A percentile compares a stretch with the other conserved stretches of the same genome.
Conservation (phyloP, 2,888 invertebrate species). For the Brachyptera putata region DNA sequence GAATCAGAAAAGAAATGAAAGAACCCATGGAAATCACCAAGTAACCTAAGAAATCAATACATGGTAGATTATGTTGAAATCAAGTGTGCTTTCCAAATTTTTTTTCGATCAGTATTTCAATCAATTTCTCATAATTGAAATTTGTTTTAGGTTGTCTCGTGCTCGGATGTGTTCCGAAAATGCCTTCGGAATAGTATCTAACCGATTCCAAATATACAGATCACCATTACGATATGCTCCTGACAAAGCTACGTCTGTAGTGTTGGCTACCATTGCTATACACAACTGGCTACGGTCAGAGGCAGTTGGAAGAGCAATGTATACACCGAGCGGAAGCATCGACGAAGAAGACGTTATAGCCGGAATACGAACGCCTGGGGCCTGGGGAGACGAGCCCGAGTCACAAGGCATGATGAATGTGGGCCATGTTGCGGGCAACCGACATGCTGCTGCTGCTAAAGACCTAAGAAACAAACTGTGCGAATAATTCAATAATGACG, state of each 20-base stretch:
- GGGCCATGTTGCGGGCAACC: conserved; percentile 7
- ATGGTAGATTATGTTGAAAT: too few relatives aligned
- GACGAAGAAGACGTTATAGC: neutral
- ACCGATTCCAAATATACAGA: conserved; percentile 11
- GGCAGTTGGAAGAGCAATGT: neutral
- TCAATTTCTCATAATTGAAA: too few relatives aligned
- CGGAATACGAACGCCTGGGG: neutral
- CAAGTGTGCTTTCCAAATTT: too few relatives aligned
- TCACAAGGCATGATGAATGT: neutral
- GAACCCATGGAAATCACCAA: too few relatives aligned
- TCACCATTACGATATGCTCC: conserved; percentile 17
- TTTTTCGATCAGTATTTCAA: neutral
- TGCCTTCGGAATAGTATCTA: neutral
- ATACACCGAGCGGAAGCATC: neutral
- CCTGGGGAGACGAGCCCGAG: neutral
- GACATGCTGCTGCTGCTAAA: neutral
- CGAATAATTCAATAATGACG: neutral
- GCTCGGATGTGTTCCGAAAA: too few relatives aligned
- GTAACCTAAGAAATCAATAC: too few relatives aligned
- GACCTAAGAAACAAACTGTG: neutral
- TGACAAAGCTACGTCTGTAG: neutral
- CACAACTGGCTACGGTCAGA: conserved; percentile 13
- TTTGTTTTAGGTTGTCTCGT: too few relatives aligned
- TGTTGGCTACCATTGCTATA: neutral
- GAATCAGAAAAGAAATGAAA: too few relatives aligned